Percentiles rank a stretch among this genome's conserved stretches.
Evolutionary conservation across 2,888 invertebrate genomes (phyloP).

Genomic region (Epinotia nisella): DNA sequence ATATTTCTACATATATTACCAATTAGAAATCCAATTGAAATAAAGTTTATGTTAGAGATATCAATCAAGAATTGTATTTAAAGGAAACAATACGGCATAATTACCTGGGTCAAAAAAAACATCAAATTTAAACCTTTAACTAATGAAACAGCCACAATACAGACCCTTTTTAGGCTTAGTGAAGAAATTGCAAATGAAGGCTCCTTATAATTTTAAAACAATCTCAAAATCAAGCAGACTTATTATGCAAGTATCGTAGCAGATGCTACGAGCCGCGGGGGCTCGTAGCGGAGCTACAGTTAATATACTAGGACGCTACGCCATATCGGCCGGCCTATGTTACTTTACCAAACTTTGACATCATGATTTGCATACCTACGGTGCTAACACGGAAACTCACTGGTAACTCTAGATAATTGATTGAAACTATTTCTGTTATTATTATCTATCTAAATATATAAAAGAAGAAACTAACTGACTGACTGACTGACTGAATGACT

Average conservation of each 20-base stretch:
- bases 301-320: conserved; percentile 23
- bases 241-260: conserved; percentile 39
- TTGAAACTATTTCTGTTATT: neutral
- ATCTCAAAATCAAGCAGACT: conserved; percentile 25
- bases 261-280: conserved; percentile 27
- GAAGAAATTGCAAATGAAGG: conserved; percentile 29
- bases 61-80: neutral
- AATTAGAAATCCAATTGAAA: too few relatives aligned
- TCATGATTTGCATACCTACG: conserved; percentile 44
- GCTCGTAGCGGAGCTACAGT: conserved; percentile 25
- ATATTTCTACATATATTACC: too few relatives aligned
- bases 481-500: too few relatives aligned
- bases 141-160: conserved; percentile 5
- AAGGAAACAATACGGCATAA: neutral
- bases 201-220: conserved; percentile 34
- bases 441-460: neutral
- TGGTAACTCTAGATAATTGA: neutral
- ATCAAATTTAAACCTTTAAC: conserved; percentile 3
- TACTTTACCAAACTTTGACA: conserved; percentile 44
- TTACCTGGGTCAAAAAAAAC: neutral
- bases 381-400: conserved; percentile 20
- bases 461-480: too few relatives aligned
- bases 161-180: conserved; percentile 17
- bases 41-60: too few relatives aligned
- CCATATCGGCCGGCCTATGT: conserved; percentile 40